phyloP scores from a whole-genome alignment of 2,888 invertebrate species.

The Drosophila merina region DNA sequence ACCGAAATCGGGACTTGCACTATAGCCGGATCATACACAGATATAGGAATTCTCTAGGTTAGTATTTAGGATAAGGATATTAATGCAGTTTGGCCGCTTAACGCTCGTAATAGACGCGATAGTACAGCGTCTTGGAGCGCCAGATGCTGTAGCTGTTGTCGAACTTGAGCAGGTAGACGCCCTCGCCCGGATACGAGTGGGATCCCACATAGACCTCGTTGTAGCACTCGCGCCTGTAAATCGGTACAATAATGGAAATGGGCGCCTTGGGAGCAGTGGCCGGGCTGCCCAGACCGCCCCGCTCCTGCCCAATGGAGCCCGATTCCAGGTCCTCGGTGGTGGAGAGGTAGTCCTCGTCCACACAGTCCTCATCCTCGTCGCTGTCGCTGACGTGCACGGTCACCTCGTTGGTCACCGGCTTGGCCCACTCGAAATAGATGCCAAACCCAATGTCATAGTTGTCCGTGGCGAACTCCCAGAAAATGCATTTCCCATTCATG shows the following conservation, averaged over 20 bases:
- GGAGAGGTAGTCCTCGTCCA: slow-evolving; percentile 84
- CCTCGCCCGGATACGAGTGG: slow-evolving; percentile 98
- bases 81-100: slow-evolving; percentile 70
- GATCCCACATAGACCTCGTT: slow-evolving; percentile 99
- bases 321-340: slow-evolving; percentile 87
- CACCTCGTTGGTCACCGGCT: slow-evolving; percentile 90
- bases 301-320: slow-evolving; percentile 83
- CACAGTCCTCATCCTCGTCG: slow-evolving; percentile 89
- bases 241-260: slow-evolving; percentile 94
- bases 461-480: slow-evolving; percentile 99
- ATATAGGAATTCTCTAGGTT: slow-evolving; percentile 29
- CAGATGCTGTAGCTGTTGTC: slow-evolving; percentile 99
- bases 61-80: slow-evolving; percentile 6
- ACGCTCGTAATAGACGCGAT: slow-evolving; percentile 98
- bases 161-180: slow-evolving; percentile 98
- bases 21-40: slow-evolving; percentile 12
- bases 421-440: slow-evolving; percentile 98
- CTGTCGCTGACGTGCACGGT: slow-evolving; percentile 98
- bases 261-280: slow-evolving; percentile 71
- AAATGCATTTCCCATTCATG: slow-evolving; percentile 94
- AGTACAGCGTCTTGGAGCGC: slow-evolving; percentile 99
- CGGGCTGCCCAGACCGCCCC: slow-evolving; percentile 58
- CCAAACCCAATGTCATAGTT: slow-evolving; percentile 99
- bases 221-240: slow-evolving; percentile 98
- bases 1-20: slow-evolving; percentile 9